Evolutionary conservation across 2,888 invertebrate species (phyloP).

Genomic region (Trisateles emortualis): DNA sequence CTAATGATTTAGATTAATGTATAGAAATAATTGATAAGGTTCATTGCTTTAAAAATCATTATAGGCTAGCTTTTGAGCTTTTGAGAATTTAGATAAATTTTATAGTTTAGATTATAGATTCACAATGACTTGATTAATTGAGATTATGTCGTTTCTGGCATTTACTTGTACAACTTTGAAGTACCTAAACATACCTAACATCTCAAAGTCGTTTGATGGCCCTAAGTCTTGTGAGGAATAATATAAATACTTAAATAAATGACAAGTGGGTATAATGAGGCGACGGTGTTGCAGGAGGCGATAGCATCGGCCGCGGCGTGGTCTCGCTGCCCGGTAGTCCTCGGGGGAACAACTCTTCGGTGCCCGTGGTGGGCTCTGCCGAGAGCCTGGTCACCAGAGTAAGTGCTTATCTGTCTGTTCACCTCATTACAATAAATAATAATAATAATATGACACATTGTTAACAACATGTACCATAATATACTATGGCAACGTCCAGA

Average conservation of each 20-base stretch:
- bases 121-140: slow-evolving; percentile 11
- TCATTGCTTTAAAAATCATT: slow-evolving; percentile 55
- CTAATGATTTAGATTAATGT: slow-evolving; percentile 52
- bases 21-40: slow-evolving; percentile 38
- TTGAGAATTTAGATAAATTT: slow-evolving; percentile 44
- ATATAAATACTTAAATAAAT: not conserved
- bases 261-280: not conserved
- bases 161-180: not conserved
- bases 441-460: too few relatives aligned
- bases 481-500: too few relatives aligned
- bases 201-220: not conserved
- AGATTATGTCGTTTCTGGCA: slow-evolving; percentile 27
- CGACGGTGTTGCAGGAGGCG: slow-evolving; percentile 67
- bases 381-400: slow-evolving; percentile 98
- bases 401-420: slow-evolving; percentile 55
- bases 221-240: not conserved
- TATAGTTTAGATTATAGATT: slow-evolving; percentile 45
- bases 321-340: slow-evolving; percentile 81
- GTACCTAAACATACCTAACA: too few relatives aligned
- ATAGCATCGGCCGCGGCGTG: slow-evolving; percentile 76
- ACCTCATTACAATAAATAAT: not conserved
- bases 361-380: slow-evolving; percentile 96
- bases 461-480: too few relatives aligned
- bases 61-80: slow-evolving; percentile 57
- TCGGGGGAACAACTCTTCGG: slow-evolving; percentile 79